phyloP scores from a whole-genome alignment of 2,797 vertebrate species.

The Ciconia nigra region DNA sequence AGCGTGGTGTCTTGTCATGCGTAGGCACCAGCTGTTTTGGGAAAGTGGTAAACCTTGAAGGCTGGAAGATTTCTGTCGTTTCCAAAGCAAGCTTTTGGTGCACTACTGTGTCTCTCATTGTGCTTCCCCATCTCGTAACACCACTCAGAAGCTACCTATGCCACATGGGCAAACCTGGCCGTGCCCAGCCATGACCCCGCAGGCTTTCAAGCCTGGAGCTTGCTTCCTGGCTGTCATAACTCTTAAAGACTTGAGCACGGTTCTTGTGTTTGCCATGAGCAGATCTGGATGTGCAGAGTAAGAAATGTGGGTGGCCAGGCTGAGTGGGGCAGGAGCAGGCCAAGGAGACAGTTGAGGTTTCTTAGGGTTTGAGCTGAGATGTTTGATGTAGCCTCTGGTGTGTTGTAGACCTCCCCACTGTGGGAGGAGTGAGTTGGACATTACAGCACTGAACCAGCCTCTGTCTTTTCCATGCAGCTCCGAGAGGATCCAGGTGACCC shows the following conservation, averaged over 20 bases:
- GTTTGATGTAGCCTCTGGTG: not conserved
- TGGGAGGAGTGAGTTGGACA: not conserved
- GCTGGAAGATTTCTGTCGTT: not conserved
- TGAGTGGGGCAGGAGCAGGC: not conserved
- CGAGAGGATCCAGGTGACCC: conserved; percentile 82
- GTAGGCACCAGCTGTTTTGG: not conserved
- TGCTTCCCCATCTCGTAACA: not conserved
- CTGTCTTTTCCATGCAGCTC: conserved; percentile 47
- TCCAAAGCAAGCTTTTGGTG: not conserved
- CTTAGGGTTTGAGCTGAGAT: not conserved
- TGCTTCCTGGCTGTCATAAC: not conserved
- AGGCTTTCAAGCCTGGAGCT: not conserved
- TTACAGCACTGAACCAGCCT: not conserved
- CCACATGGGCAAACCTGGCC: not conserved
- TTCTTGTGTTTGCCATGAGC: not conserved
- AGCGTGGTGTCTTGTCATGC: fast-evolving
- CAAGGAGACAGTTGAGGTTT: not conserved
- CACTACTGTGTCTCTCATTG: not conserved
- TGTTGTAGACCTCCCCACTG: fast-evolving
- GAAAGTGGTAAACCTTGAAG: not conserved
- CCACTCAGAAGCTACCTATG: not conserved
- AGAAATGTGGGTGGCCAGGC: not conserved
- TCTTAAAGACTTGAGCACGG: not conserved
- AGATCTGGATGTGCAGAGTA: not conserved
- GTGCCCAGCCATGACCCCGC: not conserved